Base-by-base conservation (phyloP, 1,140 invertebrate genomes). In the Araneus ventricosus region DNA sequence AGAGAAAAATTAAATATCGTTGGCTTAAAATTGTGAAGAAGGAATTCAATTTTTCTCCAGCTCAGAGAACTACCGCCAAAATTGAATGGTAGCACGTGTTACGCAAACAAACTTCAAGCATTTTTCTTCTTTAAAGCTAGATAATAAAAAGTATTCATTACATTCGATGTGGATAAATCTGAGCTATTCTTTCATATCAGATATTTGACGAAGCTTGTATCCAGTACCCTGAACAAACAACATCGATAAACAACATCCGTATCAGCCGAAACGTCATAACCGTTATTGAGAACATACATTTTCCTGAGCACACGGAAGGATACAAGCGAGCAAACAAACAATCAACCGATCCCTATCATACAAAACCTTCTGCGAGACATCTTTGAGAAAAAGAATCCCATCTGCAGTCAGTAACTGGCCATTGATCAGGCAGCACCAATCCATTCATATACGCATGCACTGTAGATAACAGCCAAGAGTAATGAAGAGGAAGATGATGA, bases 401-500 rank as follows among this genome's bases (percentile, higher is more conserved):
- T 75, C 70, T 34, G 27, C 30, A 34, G 30, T n/a, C 59, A 17
- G 22, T 75, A 75, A 75, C 70, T 75, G 70, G 70, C 30, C 70
- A 75, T 75, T 75, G 70, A 75, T 75, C 70, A 75, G 34, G 5
- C 59, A 63, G 14, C 30, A 34, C 10, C 30, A 6, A 75, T 75
- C 34, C 70, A 75, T 75, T 75, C 70, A 75, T 37, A 30, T 75
- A 75, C 70, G 14, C 70, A 75, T 20, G 30, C 70, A 34, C 30
- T 75, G 30, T 34, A 75, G 70, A 75, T 75, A 75, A 75, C 70
- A 37, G 70, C 30, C 27, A 75, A 67, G 24, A 67, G 70, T 75
- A 75, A 75, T 75, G 70, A 75, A 37, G 70, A 75, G 70, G 70
- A 75, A 75, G 70, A 67, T 27, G 63, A 67, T 67, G 63, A n/a